Percentiles rank a stretch among this genome's conserved stretches.
These are phyloP conservation scores for Redunca redunca DNA, from an alignment of 2,113 vertebrate genomes.

Conservation along the genomic window DNA sequence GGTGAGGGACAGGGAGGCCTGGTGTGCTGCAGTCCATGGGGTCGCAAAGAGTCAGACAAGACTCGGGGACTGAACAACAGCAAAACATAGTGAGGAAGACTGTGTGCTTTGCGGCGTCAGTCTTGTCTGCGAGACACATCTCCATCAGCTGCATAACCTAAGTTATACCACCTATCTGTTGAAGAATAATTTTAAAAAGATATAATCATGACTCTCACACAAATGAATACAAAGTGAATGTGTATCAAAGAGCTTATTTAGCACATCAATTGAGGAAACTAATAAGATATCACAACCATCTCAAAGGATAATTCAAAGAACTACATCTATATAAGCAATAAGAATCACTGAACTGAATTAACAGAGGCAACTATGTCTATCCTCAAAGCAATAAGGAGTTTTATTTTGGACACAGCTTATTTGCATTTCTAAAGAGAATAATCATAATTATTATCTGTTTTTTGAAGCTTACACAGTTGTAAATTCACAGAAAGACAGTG, in stretches of 20 bases:
- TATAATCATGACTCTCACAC: background rate
- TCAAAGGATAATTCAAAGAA: conserved; percentile 23
- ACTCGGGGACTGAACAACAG: background rate
- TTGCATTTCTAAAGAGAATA: conserved; percentile 1
- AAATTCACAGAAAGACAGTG: background rate
- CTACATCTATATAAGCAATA: background rate
- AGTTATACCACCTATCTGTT: background rate
- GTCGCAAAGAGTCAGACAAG: background rate
- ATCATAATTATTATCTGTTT: background rate
- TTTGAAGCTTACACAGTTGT: background rate
- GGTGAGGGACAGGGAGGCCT: background rate
- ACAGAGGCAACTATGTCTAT: background rate
- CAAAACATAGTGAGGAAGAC: background rate
- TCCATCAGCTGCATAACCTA: background rate
- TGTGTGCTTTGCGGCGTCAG: background rate
- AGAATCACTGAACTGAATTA: background rate
- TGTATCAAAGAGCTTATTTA: background rate
- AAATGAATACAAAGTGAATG: background rate
- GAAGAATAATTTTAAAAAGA: background rate
- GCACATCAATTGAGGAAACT: background rate
- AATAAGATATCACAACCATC: background rate
- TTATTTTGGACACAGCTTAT: background rate
- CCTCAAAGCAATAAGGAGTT: background rate
- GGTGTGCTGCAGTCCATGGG: background rate
- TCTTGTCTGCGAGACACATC: background rate